Evolutionary conservation across 2,797 vertebrate species (phyloP).

Genomic region (Bradypus variegatus): DNA sequence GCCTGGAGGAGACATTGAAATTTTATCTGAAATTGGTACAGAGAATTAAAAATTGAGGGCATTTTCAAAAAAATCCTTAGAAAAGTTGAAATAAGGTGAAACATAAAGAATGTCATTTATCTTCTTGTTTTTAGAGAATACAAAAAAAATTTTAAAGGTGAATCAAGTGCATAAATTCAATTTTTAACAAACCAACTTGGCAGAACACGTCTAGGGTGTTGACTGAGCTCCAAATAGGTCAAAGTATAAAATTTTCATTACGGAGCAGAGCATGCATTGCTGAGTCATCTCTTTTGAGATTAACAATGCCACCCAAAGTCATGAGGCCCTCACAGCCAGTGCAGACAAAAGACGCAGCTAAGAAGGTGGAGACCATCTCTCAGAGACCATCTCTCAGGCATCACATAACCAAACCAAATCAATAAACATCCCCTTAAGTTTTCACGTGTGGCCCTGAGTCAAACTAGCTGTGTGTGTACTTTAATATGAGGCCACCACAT

Average conservation of each 20-base stretch:
- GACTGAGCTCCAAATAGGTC: background rate
- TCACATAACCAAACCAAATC: no score
- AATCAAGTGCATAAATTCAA: background rate
- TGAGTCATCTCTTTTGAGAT: background rate
- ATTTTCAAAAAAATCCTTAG: background rate
- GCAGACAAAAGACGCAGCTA: background rate
- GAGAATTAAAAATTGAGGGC: background rate
- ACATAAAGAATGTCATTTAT: background rate
- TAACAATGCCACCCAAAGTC: accelerated
- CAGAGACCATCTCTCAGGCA: accelerated
- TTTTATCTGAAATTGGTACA: background rate
- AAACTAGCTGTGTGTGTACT: accelerated
- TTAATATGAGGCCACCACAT: background rate
- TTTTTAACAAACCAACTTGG: background rate
- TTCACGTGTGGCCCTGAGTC: no score
- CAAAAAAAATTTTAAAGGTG: background rate
- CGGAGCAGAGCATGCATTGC: background rate
- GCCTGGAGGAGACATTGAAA: background rate
- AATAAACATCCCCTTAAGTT: accelerated
- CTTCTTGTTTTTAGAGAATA: background rate
- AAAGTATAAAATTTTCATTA: background rate
- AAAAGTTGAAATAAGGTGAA: background rate
- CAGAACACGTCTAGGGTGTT: background rate
- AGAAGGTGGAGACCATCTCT: background rate
- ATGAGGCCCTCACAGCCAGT: background rate